Evolutionary conservation across 2,797 vertebrate species (phyloP).

Genomic region (Scomberomorus guttatus): DNA sequence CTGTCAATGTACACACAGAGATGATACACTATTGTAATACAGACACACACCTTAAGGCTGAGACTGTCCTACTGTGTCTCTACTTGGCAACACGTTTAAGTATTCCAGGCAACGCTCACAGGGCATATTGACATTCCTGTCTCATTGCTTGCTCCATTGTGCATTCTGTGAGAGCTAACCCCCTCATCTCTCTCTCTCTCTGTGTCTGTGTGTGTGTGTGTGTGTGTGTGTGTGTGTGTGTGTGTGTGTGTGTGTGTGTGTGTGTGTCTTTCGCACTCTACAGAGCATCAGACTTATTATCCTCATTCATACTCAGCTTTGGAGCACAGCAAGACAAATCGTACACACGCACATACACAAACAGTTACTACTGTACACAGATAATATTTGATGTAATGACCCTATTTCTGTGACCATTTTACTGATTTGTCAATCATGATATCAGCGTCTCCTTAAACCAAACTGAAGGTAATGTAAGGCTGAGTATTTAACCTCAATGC

Average conservation of each 20-base stretch:
- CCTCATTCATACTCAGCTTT: no score
- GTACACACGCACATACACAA: slow-evolving; percentile 32
- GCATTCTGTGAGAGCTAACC: slow-evolving; percentile 75
- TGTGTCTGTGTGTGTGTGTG: neutral
- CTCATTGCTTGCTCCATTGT: slow-evolving; percentile 81
- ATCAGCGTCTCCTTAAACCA: slow-evolving; percentile 13
- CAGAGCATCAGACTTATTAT: no score
- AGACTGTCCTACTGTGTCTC: slow-evolving; percentile 70
- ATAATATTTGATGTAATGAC: slow-evolving; percentile 46
- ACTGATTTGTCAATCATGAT: slow-evolving; percentile 29
- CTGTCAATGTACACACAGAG: slow-evolving; percentile 39
- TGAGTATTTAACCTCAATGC: slow-evolving; percentile 13
- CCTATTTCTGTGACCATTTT: slow-evolving; percentile 32
- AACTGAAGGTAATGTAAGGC: neutral
- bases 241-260: neutral
- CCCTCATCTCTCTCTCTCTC: slow-evolving; percentile 43
- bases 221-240: no score
- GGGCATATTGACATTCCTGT: slow-evolving; percentile 84
- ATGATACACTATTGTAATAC: slow-evolving; percentile 35
- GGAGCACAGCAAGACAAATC: neutral
- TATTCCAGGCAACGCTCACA: slow-evolving; percentile 78
- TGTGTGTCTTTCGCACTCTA: slow-evolving; percentile 50
- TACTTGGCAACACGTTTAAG: slow-evolving; percentile 74
- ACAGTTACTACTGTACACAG: slow-evolving; percentile 43
- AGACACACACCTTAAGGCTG: slow-evolving; percentile 68